Conservation (phyloP, 2,888 invertebrate genomes). For the Aspidapion aeneum region DNA sequence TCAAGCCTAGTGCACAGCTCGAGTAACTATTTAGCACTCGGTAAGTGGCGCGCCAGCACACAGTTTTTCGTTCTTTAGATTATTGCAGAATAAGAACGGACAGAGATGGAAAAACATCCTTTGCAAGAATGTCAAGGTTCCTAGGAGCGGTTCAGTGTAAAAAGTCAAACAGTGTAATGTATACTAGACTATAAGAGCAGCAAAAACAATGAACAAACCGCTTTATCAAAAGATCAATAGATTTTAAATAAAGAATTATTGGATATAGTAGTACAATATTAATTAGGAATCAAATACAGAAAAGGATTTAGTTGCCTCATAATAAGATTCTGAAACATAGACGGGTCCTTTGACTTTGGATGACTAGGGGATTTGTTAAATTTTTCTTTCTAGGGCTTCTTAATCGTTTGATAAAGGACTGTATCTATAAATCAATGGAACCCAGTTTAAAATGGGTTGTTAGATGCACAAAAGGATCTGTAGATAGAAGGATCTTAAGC, state of each 20-base stretch:
- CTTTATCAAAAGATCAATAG: not conserved
- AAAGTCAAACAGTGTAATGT: not conserved
- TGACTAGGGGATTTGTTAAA: no score
- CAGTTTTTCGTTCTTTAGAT: not conserved
- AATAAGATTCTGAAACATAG: no score
- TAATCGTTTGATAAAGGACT: no score
- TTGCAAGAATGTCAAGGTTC: slow-evolving; percentile 21
- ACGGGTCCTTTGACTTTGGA: no score
- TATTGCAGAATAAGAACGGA: slow-evolving; percentile 1
- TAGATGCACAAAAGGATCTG: no score
- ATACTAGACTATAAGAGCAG: not conserved
- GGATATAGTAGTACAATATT: not conserved
- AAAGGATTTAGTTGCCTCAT: no score
- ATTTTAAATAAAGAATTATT: not conserved
- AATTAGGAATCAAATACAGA: no score
- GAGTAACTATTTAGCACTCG: not conserved
- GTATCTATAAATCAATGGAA: no score
- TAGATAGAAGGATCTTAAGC: no score
- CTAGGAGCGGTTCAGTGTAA: slow-evolving; percentile 17
- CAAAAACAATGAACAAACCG: not conserved
- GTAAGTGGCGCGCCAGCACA: not conserved
- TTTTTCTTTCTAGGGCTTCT: no score
- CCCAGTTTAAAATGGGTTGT: no score
- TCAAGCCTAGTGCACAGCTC: no score
- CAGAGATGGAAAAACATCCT: slow-evolving; percentile 3